Evolutionary conservation across 2,888 invertebrate genomes (phyloP).

Genomic region (Dynastes hyllus): DNA sequence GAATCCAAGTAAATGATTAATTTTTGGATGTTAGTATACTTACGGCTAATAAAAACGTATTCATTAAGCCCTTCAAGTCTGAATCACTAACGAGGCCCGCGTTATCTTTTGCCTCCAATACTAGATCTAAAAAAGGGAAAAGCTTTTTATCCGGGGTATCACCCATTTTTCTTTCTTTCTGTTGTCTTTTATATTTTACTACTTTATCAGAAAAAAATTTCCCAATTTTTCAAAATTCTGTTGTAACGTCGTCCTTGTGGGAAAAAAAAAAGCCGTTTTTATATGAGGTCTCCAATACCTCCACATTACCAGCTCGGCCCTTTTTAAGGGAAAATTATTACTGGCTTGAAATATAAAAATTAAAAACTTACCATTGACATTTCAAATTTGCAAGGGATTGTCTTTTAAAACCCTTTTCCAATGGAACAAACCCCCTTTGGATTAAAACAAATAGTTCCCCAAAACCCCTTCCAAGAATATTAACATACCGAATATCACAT

Average conservation of each 20-base stretch:
- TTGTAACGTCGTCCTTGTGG: conserved; percentile 23
- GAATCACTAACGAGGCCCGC: not conserved
- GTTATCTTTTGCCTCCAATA: conserved; percentile 21
- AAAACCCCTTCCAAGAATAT: conserved; percentile 5
- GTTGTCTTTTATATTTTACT: not conserved
- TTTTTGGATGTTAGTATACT: not conserved
- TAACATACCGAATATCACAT: conserved; percentile 64
- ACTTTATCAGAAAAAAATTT: conserved; percentile 24
- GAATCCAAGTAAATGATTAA: not conserved
- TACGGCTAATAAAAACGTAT: conserved; percentile 32
- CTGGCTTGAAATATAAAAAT: not conserved
- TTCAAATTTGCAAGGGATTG: conserved; percentile 68
- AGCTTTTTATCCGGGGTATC: too few relatives aligned
- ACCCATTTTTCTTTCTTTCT: too few relatives aligned
- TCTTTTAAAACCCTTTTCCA: conserved; percentile 68
- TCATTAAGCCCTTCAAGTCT: conserved; percentile 26
- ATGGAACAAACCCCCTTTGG: conserved; percentile 74
- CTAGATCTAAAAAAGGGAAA: conserved; percentile 41
- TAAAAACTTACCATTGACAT: conserved; percentile 65
- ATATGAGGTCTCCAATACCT: conserved; percentile 29
- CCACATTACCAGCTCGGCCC: conserved; percentile 32
- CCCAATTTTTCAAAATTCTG: not conserved
- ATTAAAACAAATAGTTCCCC: not conserved
- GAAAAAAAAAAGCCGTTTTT: conserved; percentile 7
- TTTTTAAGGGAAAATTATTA: too few relatives aligned